phyloP scores from a whole-genome alignment of 2,888 invertebrate species.

The Parthenolecanium corni region DNA sequence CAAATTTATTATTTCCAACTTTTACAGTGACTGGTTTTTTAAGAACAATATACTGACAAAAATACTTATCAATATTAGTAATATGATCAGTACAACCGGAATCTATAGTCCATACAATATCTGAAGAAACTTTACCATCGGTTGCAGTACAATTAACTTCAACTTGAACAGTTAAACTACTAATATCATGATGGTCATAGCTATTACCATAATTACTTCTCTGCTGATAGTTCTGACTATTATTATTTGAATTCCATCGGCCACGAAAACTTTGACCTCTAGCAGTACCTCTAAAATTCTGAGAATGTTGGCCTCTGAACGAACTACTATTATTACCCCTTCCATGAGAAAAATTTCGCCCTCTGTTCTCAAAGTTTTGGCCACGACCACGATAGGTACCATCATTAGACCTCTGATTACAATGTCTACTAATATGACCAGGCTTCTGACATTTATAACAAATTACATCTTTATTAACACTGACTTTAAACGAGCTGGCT shows the following conservation, averaged over 20 bases:
- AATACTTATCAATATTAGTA: constrained; percentile 25
- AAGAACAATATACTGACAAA: constrained; percentile 25
- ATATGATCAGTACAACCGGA: constrained; percentile 31
- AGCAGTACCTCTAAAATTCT: background rate
- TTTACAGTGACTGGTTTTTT: constrained; percentile 31
- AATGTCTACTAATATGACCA: background rate
- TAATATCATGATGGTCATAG: background rate
- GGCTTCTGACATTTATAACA: background rate
- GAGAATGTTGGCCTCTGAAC: background rate
- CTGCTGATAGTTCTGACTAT: background rate
- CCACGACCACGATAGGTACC: background rate
- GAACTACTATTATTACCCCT: background rate
- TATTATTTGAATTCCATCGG: background rate
- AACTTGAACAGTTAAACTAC: background rate
- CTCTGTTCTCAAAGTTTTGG: background rate
- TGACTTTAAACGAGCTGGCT: background rate
- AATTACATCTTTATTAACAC: background rate
- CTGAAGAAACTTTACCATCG: background rate
- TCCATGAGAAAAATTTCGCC: background rate
- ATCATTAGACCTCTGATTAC: background rate
- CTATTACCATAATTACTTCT: background rate
- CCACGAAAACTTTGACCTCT: background rate
- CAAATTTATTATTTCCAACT: constrained; percentile 25
- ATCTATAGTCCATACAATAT: constrained; percentile 29
- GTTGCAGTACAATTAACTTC: background rate